Evolutionary conservation across 2,888 invertebrate genomes (phyloP).

Genomic region (Luperina testacea): DNA sequence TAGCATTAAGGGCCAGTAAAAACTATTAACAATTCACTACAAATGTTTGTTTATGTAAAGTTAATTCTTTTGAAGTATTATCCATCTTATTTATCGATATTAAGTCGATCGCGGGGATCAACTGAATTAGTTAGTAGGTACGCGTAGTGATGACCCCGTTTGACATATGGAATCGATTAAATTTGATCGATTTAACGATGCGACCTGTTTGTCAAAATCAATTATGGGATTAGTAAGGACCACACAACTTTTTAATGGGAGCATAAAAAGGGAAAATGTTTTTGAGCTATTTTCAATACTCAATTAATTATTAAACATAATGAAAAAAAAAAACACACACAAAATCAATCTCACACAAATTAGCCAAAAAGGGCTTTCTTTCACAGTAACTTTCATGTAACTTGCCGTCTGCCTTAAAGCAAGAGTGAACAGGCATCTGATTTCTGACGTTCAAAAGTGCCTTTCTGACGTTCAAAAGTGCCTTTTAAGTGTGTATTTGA

Average conservation of each 20-base stretch:
- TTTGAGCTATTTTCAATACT: slow-evolving; percentile 5
- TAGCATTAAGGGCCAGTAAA: slow-evolving; percentile 70
- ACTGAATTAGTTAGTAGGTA: slow-evolving; percentile 62
- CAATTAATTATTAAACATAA: neutral
- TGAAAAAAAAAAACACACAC: neutral
- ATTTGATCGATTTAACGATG: slow-evolving; percentile 68
- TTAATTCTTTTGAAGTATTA: slow-evolving; percentile 64
- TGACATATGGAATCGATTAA: slow-evolving; percentile 73
- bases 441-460: too few species aligned
- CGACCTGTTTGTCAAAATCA: slow-evolving; percentile 64
- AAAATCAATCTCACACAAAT: neutral
- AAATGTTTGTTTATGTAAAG: slow-evolving; percentile 75
- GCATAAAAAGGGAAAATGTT: slow-evolving; percentile 1
- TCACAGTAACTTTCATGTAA: neutral
- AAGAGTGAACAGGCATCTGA: too few species aligned
- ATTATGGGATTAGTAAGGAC: slow-evolving; percentile 62
- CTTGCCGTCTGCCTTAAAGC: too few species aligned
- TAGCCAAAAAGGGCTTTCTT: neutral
- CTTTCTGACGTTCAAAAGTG: too few species aligned
- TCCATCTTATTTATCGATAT: slow-evolving; percentile 67
- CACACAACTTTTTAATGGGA: slow-evolving; percentile 52
- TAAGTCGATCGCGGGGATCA: slow-evolving; percentile 68
- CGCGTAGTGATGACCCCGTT: slow-evolving; percentile 58
- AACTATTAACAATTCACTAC: slow-evolving; percentile 76
- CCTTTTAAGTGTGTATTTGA: too few species aligned